phyloP scores from a whole-genome alignment of 2,888 invertebrate genomes.

The Dynastes hyllus region DNA sequence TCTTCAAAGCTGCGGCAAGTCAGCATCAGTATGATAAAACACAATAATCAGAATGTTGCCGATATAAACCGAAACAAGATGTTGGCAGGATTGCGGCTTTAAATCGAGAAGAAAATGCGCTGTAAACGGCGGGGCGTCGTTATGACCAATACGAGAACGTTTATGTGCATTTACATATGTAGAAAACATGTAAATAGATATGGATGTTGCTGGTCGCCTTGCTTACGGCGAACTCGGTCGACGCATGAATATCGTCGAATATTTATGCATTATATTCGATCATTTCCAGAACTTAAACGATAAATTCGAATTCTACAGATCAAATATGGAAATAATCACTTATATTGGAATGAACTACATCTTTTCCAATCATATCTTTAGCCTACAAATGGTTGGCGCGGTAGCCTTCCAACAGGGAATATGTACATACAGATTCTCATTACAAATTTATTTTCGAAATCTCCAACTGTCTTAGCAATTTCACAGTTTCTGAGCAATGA shows the following conservation, averaged over 20 bases:
- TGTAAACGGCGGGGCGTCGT: constrained; percentile 62
- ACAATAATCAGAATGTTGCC: constrained; percentile 48
- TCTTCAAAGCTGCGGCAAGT: constrained; percentile 36
- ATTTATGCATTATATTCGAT: no score
- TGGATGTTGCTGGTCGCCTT: constrained; percentile 11
- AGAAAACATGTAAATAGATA: constrained; percentile 49
- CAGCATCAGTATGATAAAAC: constrained; percentile 40
- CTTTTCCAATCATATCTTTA: no score
- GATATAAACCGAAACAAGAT: constrained; percentile 63
- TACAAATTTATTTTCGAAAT: no score
- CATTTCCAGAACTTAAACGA: no score
- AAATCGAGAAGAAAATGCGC: constrained; percentile 64
- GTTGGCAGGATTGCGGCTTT: constrained; percentile 65
- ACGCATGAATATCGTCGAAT: background rate
- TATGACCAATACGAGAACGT: constrained; percentile 53
- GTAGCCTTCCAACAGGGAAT: no score
- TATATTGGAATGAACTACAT: no score
- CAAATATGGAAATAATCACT: no score
- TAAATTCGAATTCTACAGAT: no score
- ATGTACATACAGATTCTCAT: no score
- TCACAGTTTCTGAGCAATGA: no score
- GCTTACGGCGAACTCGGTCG: background rate
- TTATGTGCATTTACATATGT: constrained; percentile 50
- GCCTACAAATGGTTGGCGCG: no score
- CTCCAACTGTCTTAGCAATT: no score